Evolutionary conservation across 1,140 invertebrate genomes (phyloP), one percentile per base, ranked within the genome.

Genomic region (Eufriesea mexicana): DNA sequence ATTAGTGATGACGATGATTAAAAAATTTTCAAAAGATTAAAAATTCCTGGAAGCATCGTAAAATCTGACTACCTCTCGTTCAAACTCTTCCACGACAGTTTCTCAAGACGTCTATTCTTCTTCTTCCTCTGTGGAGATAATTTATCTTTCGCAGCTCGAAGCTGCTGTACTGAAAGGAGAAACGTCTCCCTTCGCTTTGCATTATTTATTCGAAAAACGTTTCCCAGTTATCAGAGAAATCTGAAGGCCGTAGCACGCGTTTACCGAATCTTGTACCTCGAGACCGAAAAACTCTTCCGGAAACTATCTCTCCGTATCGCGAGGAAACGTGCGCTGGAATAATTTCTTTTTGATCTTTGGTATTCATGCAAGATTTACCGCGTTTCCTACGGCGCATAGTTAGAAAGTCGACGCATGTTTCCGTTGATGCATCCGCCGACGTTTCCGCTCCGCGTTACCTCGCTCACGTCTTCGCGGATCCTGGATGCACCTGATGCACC

Each of bases 401-500:
- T 81, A 67, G 79, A 81, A 81, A 81, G 79, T 81, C 71, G 79
- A 81, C 71, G 35, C 57, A 47, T 72, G 78, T 73, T 79, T 79
- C 78, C 78, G 68, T 35, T 79, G 25, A 61, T 51, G 68, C 51
- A 81, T 81, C 70, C 79, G 79, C 61, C 71, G 79, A 74, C 71
- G 61, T 75, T 75, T 81, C 79, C 79, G 79, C 61, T 64, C n/a
- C n/a, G 66, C 55, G 51, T 9, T 78, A 70, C 51, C 28, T 59
- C 28, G 28, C 28, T 64, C 70, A 35, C 70, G 49, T 73, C 71
- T 20, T 54, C 79, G 25, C 18, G 35, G 47, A 47, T 55, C 25
- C 9, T 51, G 12, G 79, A 54, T 62, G 25, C 42, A 42, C 35
- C 35, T 35, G 35, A 54, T 62, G 25, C 42, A 42, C 35, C 35